These are phyloP conservation scores for Ditula angustiorana DNA, from an alignment of 2,888 invertebrate genomes.

Conservation along the genomic window DNA sequence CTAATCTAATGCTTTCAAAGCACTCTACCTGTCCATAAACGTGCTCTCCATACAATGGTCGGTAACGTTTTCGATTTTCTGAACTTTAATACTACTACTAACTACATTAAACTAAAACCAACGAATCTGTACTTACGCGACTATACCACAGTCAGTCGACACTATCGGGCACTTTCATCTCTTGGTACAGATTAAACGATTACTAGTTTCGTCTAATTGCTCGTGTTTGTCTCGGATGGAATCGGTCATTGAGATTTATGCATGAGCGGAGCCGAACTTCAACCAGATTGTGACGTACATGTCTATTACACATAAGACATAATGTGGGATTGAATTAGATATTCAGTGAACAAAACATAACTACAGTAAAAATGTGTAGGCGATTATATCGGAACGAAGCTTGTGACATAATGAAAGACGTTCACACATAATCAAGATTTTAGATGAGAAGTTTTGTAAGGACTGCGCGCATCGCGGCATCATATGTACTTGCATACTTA, in stretches of 20 bases:
- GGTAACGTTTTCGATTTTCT: no score
- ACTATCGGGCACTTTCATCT: constrained; percentile 82
- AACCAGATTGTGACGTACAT: constrained; percentile 28
- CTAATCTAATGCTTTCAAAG: no score
- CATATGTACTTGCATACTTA: no score
- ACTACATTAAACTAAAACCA: not conserved
- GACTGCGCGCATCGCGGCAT: no score
- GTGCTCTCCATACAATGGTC: no score
- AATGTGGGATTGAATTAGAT: constrained; percentile 12
- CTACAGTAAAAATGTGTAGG: not conserved
- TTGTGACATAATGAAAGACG: no score
- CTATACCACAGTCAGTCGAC: constrained; percentile 47
- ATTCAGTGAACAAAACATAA: not conserved
- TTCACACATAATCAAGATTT: not conserved
- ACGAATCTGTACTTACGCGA: constrained; percentile 11
- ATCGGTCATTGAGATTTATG: constrained; percentile 71
- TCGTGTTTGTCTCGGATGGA: constrained; percentile 70
- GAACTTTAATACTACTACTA: no score
- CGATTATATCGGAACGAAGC: not conserved
- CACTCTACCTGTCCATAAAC: no score
- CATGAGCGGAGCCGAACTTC: constrained; percentile 49
- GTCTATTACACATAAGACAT: constrained; percentile 32
- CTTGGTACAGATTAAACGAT: constrained; percentile 77
- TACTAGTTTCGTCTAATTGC: constrained; percentile 81
- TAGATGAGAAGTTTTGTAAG: not conserved